phyloP scores from a whole-genome alignment of 2,113 vertebrate species.

The Arvicanthis niloticus region DNA sequence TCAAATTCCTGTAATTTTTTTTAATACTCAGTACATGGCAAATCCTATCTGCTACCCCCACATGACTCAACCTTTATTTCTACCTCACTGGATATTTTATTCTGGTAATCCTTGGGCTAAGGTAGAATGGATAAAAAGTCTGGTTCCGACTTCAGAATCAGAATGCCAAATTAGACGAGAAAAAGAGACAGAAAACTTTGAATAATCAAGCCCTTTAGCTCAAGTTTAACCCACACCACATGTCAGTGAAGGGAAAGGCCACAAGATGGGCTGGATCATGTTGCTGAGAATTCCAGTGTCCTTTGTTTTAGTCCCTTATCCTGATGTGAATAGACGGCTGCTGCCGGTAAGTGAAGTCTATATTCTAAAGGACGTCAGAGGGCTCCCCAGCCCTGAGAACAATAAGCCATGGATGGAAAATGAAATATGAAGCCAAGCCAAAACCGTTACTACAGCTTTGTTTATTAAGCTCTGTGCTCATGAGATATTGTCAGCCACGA shows the following conservation, averaged over 20 bases:
- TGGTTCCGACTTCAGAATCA: not conserved
- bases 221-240: not conserved
- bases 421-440: slow-evolving; percentile 67
- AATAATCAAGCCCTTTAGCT: not conserved
- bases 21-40: not conserved
- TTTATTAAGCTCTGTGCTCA: slow-evolving; percentile 71
- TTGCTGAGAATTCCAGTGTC: not conserved
- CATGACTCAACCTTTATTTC: not conserved
- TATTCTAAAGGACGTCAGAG: slow-evolving; percentile 56
- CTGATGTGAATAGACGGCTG: not conserved
- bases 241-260: not conserved
- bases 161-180: not conserved
- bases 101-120: not conserved
- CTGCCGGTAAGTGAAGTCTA: slow-evolving; percentile 17
- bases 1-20: slow-evolving; percentile 53
- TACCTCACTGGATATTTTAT: not conserved
- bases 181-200: not conserved
- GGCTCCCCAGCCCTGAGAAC: slow-evolving; percentile 35
- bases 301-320: slow-evolving; percentile 34
- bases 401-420: slow-evolving; percentile 61
- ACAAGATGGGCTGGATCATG: not conserved
- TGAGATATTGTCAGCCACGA: slow-evolving; percentile 54
- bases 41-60: not conserved
- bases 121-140: not conserved
- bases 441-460: slow-evolving; percentile 45